These are phyloP conservation scores for Lumbricus terrestris DNA, from an alignment of 2,888 invertebrate species.

Conservation along the genomic window DNA sequence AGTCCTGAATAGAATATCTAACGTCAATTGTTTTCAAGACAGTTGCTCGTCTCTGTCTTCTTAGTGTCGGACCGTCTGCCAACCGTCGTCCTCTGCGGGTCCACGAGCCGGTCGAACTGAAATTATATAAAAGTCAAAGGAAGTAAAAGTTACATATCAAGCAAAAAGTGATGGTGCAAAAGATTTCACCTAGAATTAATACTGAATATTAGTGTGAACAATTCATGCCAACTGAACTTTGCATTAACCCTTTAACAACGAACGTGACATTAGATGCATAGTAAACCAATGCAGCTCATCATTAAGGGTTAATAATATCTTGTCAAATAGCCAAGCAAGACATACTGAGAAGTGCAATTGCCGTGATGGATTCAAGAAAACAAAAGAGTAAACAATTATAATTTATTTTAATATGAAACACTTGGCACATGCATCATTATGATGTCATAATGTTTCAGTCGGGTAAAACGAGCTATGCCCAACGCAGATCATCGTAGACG, in stretches of 20 bases:
- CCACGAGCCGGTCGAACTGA: not conserved
- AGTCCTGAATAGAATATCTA: not conserved
- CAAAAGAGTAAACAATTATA: too few relatives aligned
- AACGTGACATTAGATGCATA: too few relatives aligned
- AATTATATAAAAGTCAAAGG: not conserved
- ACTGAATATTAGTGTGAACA: not conserved
- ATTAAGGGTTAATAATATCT: too few relatives aligned
- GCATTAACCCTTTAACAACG: too few relatives aligned
- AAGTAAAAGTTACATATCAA: too few relatives aligned
- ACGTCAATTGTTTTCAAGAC: not conserved
- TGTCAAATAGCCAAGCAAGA: not conserved
- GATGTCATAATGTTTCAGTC: too few relatives aligned
- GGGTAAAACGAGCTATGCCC: too few relatives aligned
- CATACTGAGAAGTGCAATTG: not conserved
- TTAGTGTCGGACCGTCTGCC: constrained; percentile 25
- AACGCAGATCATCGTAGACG: too few relatives aligned
- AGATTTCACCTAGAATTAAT: not conserved
- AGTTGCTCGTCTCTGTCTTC: not conserved
- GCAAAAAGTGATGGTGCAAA: not conserved
- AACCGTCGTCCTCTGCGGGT: constrained; percentile 17
- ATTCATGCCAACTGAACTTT: not conserved
- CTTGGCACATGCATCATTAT: too few relatives aligned
- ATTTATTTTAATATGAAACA: too few relatives aligned
- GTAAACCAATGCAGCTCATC: too few relatives aligned
- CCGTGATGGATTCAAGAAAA: not conserved